Conservation (phyloP, 2,797 vertebrate genomes). For the Darevskia nairensis region DNA sequence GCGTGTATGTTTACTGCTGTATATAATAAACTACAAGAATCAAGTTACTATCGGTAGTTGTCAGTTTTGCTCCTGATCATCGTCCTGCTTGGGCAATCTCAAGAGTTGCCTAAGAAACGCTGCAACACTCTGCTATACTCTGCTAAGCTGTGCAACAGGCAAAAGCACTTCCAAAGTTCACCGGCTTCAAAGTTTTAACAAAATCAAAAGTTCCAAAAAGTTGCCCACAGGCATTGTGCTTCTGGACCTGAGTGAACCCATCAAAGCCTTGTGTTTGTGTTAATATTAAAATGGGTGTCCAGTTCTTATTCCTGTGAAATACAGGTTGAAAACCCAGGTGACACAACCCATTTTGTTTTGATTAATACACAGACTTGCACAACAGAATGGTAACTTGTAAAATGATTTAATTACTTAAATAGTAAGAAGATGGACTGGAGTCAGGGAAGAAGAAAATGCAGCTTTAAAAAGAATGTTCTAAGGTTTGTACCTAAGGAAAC, state of each 20-base stretch:
- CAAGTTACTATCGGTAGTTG: no score
- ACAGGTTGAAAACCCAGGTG: fast-evolving
- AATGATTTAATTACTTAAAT: constrained; percentile 59
- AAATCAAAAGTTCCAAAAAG: background rate
- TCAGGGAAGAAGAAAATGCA: background rate
- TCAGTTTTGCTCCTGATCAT: no score
- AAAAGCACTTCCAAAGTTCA: no score
- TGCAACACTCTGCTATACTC: no score
- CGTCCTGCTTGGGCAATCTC: no score
- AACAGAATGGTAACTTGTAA: fast-evolving
- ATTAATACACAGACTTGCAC: background rate
- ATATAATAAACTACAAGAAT: no score
- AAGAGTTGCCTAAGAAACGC: no score
- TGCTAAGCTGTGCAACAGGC: no score
- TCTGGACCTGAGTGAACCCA: fast-evolving
- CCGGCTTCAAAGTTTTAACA: no score
- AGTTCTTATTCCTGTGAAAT: background rate
- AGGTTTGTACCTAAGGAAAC: background rate
- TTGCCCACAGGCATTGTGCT: background rate
- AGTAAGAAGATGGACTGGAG: fast-evolving
- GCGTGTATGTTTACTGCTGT: no score
- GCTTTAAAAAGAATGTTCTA: background rate
- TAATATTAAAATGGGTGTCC: fast-evolving
- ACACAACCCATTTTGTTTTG: background rate
- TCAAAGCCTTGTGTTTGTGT: no score